Conservation (phyloP, 2,113 vertebrate species). For the Osmerus mordax region DNA sequence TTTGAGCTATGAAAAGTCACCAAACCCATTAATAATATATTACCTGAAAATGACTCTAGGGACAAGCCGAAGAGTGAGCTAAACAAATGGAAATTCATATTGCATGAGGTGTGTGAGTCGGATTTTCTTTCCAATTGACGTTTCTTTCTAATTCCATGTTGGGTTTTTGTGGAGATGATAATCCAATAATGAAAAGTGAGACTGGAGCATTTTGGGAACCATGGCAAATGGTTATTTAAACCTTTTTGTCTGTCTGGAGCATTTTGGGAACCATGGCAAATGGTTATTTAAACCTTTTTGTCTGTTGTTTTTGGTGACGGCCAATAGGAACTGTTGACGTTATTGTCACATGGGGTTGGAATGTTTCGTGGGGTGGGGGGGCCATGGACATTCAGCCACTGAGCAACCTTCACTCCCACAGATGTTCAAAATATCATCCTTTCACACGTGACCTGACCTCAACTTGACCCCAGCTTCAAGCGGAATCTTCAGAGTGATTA, state of each 20-base stretch:
- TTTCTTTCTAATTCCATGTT: constrained; percentile 62
- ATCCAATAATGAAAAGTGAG: constrained; percentile 33
- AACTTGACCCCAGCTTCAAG: too few relatives aligned
- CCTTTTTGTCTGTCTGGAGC: background rate
- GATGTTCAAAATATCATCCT: too few relatives aligned
- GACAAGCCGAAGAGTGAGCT: constrained; percentile 42
- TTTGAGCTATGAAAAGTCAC: constrained; percentile 32
- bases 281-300: background rate
- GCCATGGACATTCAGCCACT: background rate
- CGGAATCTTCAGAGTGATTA: too few relatives aligned
- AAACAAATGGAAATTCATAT: constrained; percentile 68
- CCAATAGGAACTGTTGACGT: constrained; percentile 19
- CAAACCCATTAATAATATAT: constrained; percentile 61
- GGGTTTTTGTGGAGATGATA: constrained; percentile 46
- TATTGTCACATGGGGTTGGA: background rate
- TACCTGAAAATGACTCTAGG: constrained; percentile 48
- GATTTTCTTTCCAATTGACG: constrained; percentile 57
- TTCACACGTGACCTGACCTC: too few relatives aligned
- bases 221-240: too few relatives aligned
- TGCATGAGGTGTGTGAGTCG: constrained; percentile 44
- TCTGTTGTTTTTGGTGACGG: constrained; percentile 3
- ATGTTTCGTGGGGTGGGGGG: background rate
- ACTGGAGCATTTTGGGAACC: background rate
- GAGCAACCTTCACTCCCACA: too few relatives aligned
- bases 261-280: background rate